These are phyloP conservation scores for Cremastobaeus sp. DNA, from an alignment of 2,888 invertebrate species.

Conservation along the genomic window DNA sequence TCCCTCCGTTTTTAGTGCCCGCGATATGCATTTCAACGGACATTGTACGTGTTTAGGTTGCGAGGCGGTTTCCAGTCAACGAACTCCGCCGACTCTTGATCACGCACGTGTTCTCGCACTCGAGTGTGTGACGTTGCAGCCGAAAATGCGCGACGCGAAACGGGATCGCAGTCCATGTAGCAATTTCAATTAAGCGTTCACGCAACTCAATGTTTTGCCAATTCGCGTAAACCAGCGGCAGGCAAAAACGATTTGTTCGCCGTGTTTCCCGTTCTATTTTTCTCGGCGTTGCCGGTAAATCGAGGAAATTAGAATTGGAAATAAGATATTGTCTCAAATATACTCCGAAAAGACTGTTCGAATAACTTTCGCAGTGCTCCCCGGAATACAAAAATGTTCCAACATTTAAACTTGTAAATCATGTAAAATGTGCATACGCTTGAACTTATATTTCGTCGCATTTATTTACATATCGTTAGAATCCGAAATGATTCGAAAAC, in stretches of 20 bases:
- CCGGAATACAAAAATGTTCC: conserved; percentile 29
- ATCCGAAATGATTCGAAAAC: conserved; percentile 14
- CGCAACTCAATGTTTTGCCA: conserved; percentile 2
- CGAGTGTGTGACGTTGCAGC: too few relatives aligned
- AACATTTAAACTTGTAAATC: conserved; percentile 33
- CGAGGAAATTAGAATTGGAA: conserved; percentile 48
- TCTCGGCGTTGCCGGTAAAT: conserved; percentile 29
- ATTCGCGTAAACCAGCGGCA: too few relatives aligned
- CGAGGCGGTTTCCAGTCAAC: background rate
- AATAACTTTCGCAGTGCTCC: conserved; percentile 43
- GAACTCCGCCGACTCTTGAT: too few relatives aligned
- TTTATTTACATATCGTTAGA: conserved; percentile 39
- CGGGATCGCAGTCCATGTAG: too few relatives aligned
- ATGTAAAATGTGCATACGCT: conserved; percentile 33
- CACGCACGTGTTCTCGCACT: too few relatives aligned
- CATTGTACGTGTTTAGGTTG: background rate
- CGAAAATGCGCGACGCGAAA: too few relatives aligned
- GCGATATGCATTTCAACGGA: background rate
- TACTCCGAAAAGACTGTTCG: conserved; percentile 24
- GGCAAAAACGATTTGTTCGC: conserved; percentile 1
- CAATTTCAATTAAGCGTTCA: too few relatives aligned
- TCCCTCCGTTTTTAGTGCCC: conserved; percentile 1
- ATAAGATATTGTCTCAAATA: conserved; percentile 47
- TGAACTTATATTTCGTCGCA: conserved; percentile 29
- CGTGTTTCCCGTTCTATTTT: conserved; percentile 23